These are phyloP conservation scores for Eulemur rufifrons DNA, from an alignment of 2,113 vertebrate species.

Conservation along the genomic window DNA sequence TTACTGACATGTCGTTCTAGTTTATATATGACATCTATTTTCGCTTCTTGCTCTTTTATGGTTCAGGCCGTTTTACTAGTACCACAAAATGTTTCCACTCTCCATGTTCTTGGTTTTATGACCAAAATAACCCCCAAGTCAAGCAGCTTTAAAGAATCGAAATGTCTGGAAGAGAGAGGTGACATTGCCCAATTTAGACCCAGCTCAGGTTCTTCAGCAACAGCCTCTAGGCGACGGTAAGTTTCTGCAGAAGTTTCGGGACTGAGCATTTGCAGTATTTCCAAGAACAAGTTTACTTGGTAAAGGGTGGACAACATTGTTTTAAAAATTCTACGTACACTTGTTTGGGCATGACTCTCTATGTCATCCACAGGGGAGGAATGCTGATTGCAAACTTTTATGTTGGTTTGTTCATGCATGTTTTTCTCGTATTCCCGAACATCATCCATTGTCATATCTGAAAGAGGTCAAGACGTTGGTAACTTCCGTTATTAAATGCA, in stretches of 20 bases:
- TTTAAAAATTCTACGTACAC: conserved; percentile 92
- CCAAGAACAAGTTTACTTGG: conserved; percentile 30
- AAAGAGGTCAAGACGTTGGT: conserved; percentile 92
- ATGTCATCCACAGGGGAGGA: conserved; percentile 95
- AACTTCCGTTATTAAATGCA: conserved; percentile 84
- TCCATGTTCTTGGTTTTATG: conserved; percentile 73
- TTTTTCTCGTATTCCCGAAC: conserved; percentile 98
- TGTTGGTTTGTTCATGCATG: conserved; percentile 99
- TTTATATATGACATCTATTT: not conserved
- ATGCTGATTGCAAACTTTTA: conserved; percentile 98
- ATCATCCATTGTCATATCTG: conserved; percentile 99
- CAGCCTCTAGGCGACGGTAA: not conserved
- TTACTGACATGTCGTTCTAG: not conserved
- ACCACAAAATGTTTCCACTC: conserved; percentile 71
- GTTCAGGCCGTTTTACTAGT: conserved; percentile 14
- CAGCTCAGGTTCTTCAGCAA: not conserved
- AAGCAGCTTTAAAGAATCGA: conserved; percentile 35
- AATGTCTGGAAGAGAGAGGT: conserved; percentile 44
- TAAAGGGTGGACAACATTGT: conserved; percentile 78
- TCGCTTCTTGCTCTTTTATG: not conserved
- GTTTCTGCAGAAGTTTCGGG: conserved; percentile 15
- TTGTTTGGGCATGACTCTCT: conserved; percentile 95
- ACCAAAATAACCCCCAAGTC: conserved; percentile 50
- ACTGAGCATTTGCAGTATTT: not conserved
- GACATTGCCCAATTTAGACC: not conserved